Conservation (phyloP, 2,113 vertebrate genomes). For the Antennarius striatus region DNA sequence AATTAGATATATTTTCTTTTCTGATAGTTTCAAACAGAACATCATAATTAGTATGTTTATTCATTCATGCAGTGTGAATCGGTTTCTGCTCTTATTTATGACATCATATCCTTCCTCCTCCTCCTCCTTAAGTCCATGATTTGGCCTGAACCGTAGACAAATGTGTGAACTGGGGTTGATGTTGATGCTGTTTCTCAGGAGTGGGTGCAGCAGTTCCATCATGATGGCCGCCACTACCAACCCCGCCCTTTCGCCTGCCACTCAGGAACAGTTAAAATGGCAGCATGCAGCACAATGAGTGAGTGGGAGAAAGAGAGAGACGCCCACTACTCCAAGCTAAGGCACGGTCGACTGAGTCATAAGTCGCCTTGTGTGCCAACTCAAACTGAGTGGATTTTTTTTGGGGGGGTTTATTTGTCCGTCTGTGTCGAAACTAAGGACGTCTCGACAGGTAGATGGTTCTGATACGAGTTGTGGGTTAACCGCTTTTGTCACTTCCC, state of each 20-base stretch:
- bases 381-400: slow-evolving; percentile 46
- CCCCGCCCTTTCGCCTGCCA: slow-evolving; percentile 76
- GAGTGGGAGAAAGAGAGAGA: slow-evolving; percentile 62
- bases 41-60: not conserved
- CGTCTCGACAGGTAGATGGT: slow-evolving; percentile 26
- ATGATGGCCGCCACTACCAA: slow-evolving; percentile 74
- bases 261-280: slow-evolving; percentile 80
- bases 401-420: slow-evolving; percentile 22
- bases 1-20: not conserved
- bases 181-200: slow-evolving; percentile 57
- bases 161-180: slow-evolving; percentile 47
- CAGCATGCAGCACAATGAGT: slow-evolving; percentile 75
- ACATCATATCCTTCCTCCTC: not conserved
- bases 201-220: slow-evolving; percentile 59
- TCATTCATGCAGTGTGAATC: too few relatives aligned
- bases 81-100: slow-evolving; percentile 1
- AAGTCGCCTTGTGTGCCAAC: slow-evolving; percentile 41
- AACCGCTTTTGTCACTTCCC: slow-evolving; percentile 28
- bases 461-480: slow-evolving; percentile 28
- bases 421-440: slow-evolving; percentile 14
- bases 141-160: slow-evolving; percentile 29
- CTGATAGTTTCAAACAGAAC: not conserved
- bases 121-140: slow-evolving; percentile 2
- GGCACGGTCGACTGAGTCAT: slow-evolving; percentile 55
- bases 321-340: slow-evolving; percentile 59